phyloP scores from a whole-genome alignment of 2,797 vertebrate genomes.

The Ispidina lecontei region DNA sequence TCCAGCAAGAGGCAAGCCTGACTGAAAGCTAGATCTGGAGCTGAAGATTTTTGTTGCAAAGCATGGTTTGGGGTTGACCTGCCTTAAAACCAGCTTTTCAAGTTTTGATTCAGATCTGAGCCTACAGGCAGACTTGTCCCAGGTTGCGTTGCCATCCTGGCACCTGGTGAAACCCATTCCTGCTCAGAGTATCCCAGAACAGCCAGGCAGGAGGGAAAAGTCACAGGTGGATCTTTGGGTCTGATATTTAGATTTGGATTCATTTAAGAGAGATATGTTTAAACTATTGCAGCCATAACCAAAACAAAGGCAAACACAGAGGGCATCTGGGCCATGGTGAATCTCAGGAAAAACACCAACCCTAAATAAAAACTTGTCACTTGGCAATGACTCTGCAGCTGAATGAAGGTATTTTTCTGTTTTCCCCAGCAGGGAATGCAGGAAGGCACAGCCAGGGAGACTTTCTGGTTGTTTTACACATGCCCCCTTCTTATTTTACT shows the following conservation, averaged over 20 bases:
- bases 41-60: not conserved
- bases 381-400: not conserved
- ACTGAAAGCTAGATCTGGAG: not conserved
- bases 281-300: not conserved
- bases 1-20: not conserved
- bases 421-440: not conserved
- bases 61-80: not conserved
- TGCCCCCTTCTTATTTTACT: not conserved
- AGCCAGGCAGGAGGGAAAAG: not conserved
- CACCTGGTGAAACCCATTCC: not conserved
- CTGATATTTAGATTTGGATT: not conserved
- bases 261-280: not conserved
- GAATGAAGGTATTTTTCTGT: constrained; percentile 1
- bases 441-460: not conserved
- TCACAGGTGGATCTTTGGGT: not conserved
- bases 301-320: not conserved
- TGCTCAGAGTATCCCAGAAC: not conserved
- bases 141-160: not conserved
- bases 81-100: not conserved
- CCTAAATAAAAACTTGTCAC: not conserved
- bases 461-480: not conserved
- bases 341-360: not conserved
- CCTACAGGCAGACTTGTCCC: not conserved
- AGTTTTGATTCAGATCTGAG: not conserved
- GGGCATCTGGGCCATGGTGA: not conserved